Conservation (phyloP, 2,888 invertebrate species). For the Tyria jacobaeae region DNA sequence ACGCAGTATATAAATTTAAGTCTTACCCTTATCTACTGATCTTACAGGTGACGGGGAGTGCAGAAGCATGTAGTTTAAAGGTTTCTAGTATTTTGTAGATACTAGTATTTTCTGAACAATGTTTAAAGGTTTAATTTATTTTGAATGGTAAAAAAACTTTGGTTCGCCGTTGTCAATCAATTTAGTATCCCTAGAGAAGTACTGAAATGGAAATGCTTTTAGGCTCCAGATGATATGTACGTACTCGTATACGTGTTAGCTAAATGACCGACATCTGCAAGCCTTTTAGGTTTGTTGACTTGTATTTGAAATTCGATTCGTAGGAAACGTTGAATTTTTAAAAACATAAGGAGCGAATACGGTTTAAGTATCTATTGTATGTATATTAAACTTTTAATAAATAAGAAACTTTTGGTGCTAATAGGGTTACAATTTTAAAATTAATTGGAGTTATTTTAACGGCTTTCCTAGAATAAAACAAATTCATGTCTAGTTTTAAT, state of each 20-base stretch:
- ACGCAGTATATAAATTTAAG: conserved; percentile 68
- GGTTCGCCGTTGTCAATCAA: too few species aligned
- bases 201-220: not conserved
- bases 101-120: conserved; percentile 16
- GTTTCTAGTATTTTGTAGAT: conserved; percentile 11
- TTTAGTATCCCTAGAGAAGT: too few species aligned
- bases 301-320: not conserved
- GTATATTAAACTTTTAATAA: too few species aligned
- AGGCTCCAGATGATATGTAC: not conserved
- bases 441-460: too few species aligned
- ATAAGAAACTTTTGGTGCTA: too few species aligned
- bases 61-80: conserved; percentile 31
- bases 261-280: not conserved
- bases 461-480: too few species aligned
- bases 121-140: conserved; percentile 5
- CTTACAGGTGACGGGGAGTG: conserved; percentile 48
- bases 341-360: too few species aligned
- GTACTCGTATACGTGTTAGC: not conserved
- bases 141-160: conserved; percentile 4
- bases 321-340: too few species aligned
- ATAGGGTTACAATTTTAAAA: too few species aligned
- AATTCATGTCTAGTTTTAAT: not conserved
- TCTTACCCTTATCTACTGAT: conserved; percentile 65
- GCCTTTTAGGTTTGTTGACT: not conserved
- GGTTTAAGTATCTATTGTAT: too few species aligned